Evolutionary conservation across 2,888 invertebrate species (phyloP).

Genomic region (Asteroscopus sphinx): DNA sequence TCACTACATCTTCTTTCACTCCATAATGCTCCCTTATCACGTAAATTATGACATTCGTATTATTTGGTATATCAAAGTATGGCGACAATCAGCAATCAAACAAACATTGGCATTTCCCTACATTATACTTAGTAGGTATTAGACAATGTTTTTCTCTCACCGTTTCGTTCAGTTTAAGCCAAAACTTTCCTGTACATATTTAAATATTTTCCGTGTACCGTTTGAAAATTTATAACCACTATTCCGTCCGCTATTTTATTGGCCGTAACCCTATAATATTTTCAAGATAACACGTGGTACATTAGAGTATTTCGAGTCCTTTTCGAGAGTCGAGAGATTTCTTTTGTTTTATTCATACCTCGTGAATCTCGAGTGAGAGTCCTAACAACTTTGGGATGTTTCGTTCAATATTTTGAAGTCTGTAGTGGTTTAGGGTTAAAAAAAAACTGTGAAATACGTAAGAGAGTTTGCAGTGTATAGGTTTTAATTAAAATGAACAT

Average conservation of each 20-base stretch:
- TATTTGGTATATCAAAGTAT: no score
- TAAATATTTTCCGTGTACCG: conserved; percentile 16
- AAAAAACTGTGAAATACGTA: neutral
- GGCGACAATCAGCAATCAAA: no score
- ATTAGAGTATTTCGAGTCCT: conserved; percentile 55
- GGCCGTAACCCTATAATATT: conserved; percentile 52
- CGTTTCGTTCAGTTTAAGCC: neutral
- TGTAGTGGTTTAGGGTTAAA: neutral
- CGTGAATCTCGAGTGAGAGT: conserved; percentile 43
- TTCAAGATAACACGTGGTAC: conserved; percentile 52
- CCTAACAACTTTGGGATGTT: conserved; percentile 31
- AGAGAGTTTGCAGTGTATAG: no score
- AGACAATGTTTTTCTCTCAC: neutral
- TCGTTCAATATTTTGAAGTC: conserved; percentile 26
- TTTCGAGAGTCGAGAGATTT: conserved; percentile 50
- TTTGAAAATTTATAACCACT: conserved; percentile 19
- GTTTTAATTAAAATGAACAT: no score
- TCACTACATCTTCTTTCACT: no score
- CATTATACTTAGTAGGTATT: no score
- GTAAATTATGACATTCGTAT: no score
- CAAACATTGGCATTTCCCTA: no score
- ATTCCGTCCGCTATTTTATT: conserved; percentile 25
- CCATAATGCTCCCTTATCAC: no score
- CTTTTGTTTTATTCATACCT: conserved; percentile 65
- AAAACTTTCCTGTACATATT: conserved; percentile 2